phyloP scores from a whole-genome alignment of 2,888 invertebrate genomes.

The Xanthia togata region DNA sequence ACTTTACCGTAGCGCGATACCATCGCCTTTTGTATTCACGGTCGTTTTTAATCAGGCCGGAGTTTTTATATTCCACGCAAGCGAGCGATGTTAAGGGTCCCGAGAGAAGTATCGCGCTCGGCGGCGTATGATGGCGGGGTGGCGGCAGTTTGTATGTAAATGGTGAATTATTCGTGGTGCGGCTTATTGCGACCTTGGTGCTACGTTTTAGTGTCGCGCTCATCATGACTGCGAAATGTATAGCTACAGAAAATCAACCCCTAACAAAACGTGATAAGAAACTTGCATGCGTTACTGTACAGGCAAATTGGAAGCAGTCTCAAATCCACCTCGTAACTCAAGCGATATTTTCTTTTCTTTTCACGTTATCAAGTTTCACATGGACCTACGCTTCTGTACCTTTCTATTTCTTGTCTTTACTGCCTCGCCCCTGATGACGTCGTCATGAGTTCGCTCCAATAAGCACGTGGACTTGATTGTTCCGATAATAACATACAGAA shows the following conservation, averaged over 20 bases:
- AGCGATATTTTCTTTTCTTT: neutral
- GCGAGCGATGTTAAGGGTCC: conserved; percentile 55
- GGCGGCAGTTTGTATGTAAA: conserved; percentile 80
- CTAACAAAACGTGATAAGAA: conserved; percentile 27
- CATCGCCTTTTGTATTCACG: conserved; percentile 50
- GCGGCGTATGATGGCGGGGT: conserved; percentile 53
- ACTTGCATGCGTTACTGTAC: neutral
- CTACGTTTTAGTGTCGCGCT: conserved; percentile 62
- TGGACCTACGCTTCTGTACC: conserved; percentile 14
- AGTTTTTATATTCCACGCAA: conserved; percentile 61
- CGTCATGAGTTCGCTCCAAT: conserved; percentile 34
- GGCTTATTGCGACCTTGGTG: conserved; percentile 65
- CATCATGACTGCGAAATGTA: conserved; percentile 38
- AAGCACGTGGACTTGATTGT: conserved; percentile 56
- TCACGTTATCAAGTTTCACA: neutral
- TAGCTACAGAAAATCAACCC: conserved; percentile 13
- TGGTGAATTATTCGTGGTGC: conserved; percentile 73
- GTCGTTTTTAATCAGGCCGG: conserved; percentile 57
- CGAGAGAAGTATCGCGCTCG: conserved; percentile 47
- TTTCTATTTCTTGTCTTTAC: neutral
- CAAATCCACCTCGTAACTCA: neutral
- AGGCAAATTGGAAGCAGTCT: conserved; percentile 8
- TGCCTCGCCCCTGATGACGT: conserved; percentile 11
- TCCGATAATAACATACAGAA: conserved; percentile 52
- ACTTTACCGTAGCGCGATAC: conserved; percentile 34